Base-by-base conservation (phyloP, 2,888 invertebrate genomes). In the Drosophila antonietae region DNA sequence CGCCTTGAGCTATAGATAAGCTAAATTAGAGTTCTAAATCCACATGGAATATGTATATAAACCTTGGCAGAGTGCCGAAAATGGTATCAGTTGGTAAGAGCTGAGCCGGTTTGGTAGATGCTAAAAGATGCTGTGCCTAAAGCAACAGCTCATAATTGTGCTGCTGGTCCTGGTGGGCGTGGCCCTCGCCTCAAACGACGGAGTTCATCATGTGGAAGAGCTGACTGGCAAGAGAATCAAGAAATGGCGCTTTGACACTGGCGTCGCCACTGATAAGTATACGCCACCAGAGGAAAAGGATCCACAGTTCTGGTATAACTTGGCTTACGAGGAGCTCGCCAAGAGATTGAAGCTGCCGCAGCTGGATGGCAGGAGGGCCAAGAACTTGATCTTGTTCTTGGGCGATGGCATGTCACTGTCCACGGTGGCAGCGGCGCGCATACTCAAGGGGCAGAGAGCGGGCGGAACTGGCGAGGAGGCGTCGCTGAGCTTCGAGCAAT, bases 331-430 rank as follows among this genome's bases (percentile, higher is more conserved):
- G 15, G 82, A 87, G 59, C 43, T 88, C 6, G 74, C 64, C 15
- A 74, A 79, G 41, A 66, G 71, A 33, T 62, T 88, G n/a, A 33
- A 59, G 23, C 46, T 60, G 12, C 69, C 73, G 0, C 78, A 88
- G 9, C 64, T 57, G 3, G 72, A 66, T 33, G 20, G 37, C 0
- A 69, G 60, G 41, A 59, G 56, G 39, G 91, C 90, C 2, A 91
- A 90, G 60, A 91, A 91, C 60, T 6, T 91, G 0, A 91, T 91
- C 2, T 47, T 91, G 31, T 91, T 91, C 51, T 46, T 91, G 39
- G 91, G 91, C 2, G 96, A 96, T 89, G 96, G 96, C 49, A 95
- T 96, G 96, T 95, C 95, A 4, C 91, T 96, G 58, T 93, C 95
- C 14, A 96, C 96, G 2, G 91, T 95, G 61, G 94, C 95, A 15